Conservation (phyloP, 30 jellyfish, hydroid and myxozoan genomes). For the Turritopsis rubra region DNA sequence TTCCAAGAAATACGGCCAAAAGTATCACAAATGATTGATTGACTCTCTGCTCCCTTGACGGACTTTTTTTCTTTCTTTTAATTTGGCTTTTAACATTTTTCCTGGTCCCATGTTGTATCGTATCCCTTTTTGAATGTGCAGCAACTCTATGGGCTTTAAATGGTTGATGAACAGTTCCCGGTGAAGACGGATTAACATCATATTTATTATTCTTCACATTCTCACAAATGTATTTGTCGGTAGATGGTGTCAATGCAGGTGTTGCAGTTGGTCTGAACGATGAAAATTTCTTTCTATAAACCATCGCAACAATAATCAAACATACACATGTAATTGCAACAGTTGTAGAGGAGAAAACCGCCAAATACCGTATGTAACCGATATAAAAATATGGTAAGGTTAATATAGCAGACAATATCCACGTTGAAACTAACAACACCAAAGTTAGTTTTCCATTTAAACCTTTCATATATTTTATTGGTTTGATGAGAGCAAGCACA, state of each 20-base stretch:
- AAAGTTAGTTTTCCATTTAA: conserved; percentile 3
- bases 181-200: neutral
- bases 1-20: conserved; percentile 20
- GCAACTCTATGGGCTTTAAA: neutral
- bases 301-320: neutral
- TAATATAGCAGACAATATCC: conserved; percentile 24
- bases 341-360: conserved; percentile 31
- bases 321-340: conserved; percentile 14
- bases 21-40: conserved; percentile 21
- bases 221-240: neutral
- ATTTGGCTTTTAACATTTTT: neutral
- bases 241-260: neutral
- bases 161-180: neutral
- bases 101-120: neutral
- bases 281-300: neutral
- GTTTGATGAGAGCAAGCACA: conserved; percentile 21
- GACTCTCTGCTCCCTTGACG: conserved; percentile 16
- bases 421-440: neutral
- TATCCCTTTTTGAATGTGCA: neutral
- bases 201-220: neutral
- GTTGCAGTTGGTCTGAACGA: neutral
- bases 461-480: conserved; percentile 23
- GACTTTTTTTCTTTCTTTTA: neutral
- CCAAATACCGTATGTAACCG: conserved; percentile 26
- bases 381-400: conserved; percentile 15